phyloP scores from a whole-genome alignment of 1,140 invertebrate species.

The Pomacea maculata region DNA sequence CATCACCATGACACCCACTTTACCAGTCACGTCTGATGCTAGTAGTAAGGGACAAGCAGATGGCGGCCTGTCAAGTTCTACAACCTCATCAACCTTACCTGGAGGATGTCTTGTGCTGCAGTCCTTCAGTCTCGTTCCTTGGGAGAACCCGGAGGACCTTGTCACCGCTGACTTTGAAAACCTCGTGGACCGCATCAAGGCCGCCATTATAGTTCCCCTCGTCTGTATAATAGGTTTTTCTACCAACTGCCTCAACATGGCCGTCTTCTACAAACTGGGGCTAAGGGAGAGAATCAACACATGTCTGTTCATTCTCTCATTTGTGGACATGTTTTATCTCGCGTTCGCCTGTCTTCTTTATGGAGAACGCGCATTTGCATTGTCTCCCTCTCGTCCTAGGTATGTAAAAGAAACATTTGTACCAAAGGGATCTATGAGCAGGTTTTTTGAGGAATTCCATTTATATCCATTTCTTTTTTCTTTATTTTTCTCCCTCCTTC shows the following conservation, averaged over 20 bases:
- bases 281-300: constrained; percentile 10
- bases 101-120: neutral
- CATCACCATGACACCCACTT: no score
- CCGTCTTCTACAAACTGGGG: constrained; percentile 14
- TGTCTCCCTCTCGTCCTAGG: no score
- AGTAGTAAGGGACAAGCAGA: no score
- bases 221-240: neutral
- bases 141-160: constrained; percentile 8
- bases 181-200: neutral
- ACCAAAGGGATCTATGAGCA: no score
- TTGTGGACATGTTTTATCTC: neutral
- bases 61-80: no score
- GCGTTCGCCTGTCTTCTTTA: neutral
- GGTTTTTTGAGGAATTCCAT: no score
- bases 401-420: no score
- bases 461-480: no score
- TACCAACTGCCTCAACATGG: constrained; percentile 14
- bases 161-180: neutral
- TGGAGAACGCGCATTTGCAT: neutral
- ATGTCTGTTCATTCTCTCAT: constrained; percentile 12
- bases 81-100: no score
- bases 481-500: no score
- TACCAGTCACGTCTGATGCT: no score
- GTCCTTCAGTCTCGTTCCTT: neutral
- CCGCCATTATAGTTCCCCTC: neutral